Conservation (phyloP, 2,113 vertebrate species). For the Heterotis niloticus region DNA sequence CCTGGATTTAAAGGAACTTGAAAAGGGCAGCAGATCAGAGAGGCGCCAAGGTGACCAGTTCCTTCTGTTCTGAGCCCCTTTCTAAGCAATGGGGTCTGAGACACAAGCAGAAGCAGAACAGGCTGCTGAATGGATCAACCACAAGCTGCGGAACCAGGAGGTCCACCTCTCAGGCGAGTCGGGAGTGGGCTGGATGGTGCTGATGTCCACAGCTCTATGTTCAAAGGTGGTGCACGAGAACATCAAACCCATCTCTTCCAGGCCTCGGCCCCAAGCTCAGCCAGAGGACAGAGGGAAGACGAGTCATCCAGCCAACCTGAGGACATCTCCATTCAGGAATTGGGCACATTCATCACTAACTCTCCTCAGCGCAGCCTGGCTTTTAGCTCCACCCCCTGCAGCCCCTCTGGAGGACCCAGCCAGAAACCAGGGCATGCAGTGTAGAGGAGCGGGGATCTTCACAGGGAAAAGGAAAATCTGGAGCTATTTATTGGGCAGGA, state of each 20-base stretch:
- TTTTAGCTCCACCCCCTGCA: too few species aligned
- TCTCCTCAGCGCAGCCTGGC: background rate
- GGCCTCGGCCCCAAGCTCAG: background rate
- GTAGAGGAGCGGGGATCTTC: background rate
- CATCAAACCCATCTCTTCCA: background rate
- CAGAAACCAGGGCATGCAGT: background rate
- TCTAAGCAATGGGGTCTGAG: too few species aligned
- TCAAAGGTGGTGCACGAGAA: background rate
- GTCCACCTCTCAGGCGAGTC: too few species aligned
- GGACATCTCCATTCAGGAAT: background rate
- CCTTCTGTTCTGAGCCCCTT: too few species aligned
- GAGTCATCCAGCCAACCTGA: too few species aligned
- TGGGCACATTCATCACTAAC: background rate
- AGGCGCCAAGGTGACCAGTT: too few species aligned
- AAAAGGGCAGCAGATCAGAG: too few species aligned
- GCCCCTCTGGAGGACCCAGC: background rate
- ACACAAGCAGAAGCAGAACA: too few species aligned
- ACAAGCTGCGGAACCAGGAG: too few species aligned
- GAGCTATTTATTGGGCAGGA: slow-evolving; percentile 22
- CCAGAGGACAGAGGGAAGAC: background rate
- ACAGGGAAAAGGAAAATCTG: slow-evolving; percentile 2
- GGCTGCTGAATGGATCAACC: too few species aligned
- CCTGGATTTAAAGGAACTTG: background rate
- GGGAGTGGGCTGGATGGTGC: too few species aligned
- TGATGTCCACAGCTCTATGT: slow-evolving; percentile 13